A percentile compares a stretch with the other conserved stretches of the same genome.
Conservation (phyloP, 2,797 vertebrate genomes). For the Pangasius macronema region DNA sequence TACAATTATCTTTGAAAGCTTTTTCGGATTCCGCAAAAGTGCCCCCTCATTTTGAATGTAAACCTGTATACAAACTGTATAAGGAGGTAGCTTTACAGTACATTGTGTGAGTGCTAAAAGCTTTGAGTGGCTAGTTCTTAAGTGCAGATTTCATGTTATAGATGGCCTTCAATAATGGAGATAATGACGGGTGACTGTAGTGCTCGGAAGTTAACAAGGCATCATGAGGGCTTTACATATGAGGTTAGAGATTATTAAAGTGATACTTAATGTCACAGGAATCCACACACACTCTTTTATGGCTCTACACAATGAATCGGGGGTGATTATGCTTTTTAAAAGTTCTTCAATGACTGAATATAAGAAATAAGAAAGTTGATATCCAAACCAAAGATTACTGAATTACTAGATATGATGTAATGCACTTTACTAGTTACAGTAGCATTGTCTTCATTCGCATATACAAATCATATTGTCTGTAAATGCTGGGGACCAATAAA, state of each 20-base stretch:
- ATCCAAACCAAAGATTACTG: background rate
- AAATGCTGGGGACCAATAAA: background rate
- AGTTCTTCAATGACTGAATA: background rate
- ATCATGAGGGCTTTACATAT: slow-evolving; percentile 61
- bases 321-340: background rate
- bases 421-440: background rate
- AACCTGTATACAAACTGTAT: background rate
- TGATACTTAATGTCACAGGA: slow-evolving; percentile 32
- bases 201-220: slow-evolving; percentile 43
- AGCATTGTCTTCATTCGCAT: background rate
- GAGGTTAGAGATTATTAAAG: slow-evolving; percentile 47
- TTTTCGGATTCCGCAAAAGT: background rate
- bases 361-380: background rate
- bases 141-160: slow-evolving; percentile 49
- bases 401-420: background rate
- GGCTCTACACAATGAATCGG: background rate
- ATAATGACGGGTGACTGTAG: slow-evolving; percentile 39
- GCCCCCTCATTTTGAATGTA: background rate
- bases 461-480: background rate
- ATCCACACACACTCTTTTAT: background rate
- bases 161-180: slow-evolving; percentile 64
- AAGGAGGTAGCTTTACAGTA: background rate
- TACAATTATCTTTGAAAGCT: background rate
- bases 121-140: slow-evolving; percentile 47
- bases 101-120: slow-evolving; percentile 61